Percentiles rank a stretch among this genome's conserved stretches.
phyloP scores from a whole-genome alignment of 2,888 invertebrate species.

The Xylota segnis region DNA sequence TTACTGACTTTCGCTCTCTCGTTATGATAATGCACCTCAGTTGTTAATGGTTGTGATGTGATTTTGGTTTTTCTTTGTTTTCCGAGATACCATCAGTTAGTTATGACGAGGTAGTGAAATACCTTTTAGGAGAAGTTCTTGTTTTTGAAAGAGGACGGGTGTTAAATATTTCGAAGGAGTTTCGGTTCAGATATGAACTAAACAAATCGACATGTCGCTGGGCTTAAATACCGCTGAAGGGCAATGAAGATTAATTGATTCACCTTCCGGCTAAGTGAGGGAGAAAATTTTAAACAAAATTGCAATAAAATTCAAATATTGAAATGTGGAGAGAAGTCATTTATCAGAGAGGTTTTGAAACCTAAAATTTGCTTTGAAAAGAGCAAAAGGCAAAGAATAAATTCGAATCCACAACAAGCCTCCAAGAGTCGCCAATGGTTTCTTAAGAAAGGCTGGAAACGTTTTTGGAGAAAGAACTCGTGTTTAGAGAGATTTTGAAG shows the following conservation, averaged over 20 bases:
- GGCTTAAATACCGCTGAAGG: neutral
- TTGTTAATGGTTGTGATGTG: constrained; percentile 41
- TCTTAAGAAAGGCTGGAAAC: too few species aligned
- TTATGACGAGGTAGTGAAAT: constrained; percentile 46
- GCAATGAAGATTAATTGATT: constrained; percentile 35
- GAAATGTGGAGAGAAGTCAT: neutral
- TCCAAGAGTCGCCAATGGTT: too few species aligned
- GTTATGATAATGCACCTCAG: constrained; percentile 58
- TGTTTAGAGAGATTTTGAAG: too few species aligned
- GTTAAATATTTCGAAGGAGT: neutral
- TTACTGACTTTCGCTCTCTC: neutral
- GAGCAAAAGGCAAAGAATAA: too few species aligned
- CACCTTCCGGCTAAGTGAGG: neutral
- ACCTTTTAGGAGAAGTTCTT: constrained; percentile 25
- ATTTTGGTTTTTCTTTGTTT: constrained; percentile 5
- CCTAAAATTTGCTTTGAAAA: too few species aligned
- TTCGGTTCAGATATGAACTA: constrained; percentile 20
- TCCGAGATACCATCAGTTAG: constrained; percentile 15
- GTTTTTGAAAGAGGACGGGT: neutral
- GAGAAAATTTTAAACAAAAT: neutral
- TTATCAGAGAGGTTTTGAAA: too few species aligned
- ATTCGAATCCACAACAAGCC: too few species aligned
- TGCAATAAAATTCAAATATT: neutral
- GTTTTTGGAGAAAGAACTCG: too few species aligned
- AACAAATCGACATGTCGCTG: neutral